These are phyloP conservation scores for Fragum whitleyi DNA, from an alignment of 2,888 invertebrate genomes.

Conservation along the genomic window DNA sequence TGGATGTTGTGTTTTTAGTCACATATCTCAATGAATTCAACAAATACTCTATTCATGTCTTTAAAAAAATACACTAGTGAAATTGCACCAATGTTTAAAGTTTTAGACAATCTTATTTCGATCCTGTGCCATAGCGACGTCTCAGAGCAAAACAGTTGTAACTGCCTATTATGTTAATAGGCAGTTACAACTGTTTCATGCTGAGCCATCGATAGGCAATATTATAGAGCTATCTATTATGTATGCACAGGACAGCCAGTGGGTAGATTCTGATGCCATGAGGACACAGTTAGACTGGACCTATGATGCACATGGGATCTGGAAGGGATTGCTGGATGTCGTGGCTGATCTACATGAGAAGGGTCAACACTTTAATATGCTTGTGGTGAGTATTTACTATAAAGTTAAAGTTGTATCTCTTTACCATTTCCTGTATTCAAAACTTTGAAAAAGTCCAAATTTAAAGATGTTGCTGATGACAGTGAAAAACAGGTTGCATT, in stretches of 20 bases:
- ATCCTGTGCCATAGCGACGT: no score
- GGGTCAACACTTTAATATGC: slow-evolving; percentile 80
- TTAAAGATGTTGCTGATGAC: background rate
- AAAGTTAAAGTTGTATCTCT: background rate
- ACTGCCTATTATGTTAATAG: no score
- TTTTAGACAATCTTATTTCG: no score
- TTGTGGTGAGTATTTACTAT: slow-evolving; percentile 81
- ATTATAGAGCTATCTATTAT: background rate
- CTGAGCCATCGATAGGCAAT: no score
- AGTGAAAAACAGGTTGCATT: no score
- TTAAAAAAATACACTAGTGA: no score
- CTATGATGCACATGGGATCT: slow-evolving; percentile 68
- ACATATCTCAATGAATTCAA: no score
- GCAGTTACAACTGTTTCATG: no score
- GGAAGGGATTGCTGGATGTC: slow-evolving; percentile 70
- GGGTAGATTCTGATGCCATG: slow-evolving; percentile 82
- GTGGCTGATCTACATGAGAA: slow-evolving; percentile 76
- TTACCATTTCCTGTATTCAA: background rate
- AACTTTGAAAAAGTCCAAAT: background rate
- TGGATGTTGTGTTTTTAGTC: slow-evolving; percentile 74
- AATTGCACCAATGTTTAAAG: no score
- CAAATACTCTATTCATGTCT: no score
- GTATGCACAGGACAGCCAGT: slow-evolving; percentile 76
- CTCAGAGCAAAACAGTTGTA: no score
- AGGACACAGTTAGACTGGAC: slow-evolving; percentile 76